A percentile compares a stretch with the other conserved stretches of the same genome.
Evolutionary conservation across 2,797 vertebrate species (phyloP).

Genomic region (Menidia menidia): DNA sequence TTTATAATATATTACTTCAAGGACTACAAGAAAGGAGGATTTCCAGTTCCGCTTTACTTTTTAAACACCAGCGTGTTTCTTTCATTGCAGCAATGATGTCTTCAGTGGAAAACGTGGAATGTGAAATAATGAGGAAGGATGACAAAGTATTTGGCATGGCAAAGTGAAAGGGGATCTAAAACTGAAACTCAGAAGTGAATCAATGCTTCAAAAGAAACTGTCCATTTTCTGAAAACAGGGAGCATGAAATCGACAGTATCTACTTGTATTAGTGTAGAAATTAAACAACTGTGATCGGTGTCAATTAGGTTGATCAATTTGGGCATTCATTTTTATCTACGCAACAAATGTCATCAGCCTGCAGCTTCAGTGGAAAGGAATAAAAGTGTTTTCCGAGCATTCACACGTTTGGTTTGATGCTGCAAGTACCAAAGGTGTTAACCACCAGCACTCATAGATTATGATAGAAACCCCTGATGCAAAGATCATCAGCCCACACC

Average conservation of each 20-base stretch:
- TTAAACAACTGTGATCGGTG: neutral
- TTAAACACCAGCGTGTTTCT: too few species aligned
- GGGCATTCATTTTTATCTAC: neutral
- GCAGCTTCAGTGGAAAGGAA: constrained; percentile 25
- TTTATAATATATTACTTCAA: neutral
- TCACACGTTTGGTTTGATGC: neutral
- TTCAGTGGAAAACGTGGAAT: neutral
- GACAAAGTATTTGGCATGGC: neutral
- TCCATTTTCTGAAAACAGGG: constrained; percentile 14
- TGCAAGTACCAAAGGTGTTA: constrained; percentile 45
- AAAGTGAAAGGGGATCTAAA: constrained; percentile 35
- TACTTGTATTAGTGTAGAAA: neutral
- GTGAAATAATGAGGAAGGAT: neutral
- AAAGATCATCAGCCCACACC: constrained; percentile 27
- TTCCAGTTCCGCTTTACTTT: neutral
- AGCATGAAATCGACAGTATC: neutral
- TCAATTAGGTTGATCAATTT: neutral
- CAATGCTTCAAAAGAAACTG: constrained; percentile 21
- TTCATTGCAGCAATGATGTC: neutral
- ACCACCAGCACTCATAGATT: constrained; percentile 24
- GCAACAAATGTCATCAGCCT: neutral
- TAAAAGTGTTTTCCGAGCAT: neutral
- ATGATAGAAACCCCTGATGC: neutral
- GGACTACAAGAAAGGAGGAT: neutral
- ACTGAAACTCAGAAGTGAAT: constrained; percentile 17